phyloP scores from a whole-genome alignment of 2,888 invertebrate genomes.

The Pemphredon lugubris region DNA sequence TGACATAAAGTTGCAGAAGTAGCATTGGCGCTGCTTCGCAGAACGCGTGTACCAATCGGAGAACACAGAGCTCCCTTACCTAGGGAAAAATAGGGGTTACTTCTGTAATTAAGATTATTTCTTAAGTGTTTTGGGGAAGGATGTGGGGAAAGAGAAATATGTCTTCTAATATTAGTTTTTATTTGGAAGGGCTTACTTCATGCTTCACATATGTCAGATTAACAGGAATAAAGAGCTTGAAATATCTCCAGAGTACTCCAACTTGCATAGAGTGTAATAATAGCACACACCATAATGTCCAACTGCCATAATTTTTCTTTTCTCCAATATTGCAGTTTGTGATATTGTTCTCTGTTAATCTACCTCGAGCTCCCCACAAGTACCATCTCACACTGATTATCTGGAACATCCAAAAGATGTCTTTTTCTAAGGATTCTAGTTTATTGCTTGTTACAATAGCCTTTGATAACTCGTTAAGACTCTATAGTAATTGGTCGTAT shows the following conservation, averaged over 20 bases:
- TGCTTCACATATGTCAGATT: conserved; percentile 91
- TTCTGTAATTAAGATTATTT: too few species aligned
- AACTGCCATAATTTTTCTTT: conserved; percentile 69
- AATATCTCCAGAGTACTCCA: conserved; percentile 91
- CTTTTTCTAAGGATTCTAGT: too few species aligned
- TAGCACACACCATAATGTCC: conserved; percentile 82
- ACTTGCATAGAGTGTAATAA: conserved; percentile 86
- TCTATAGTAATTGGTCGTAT: too few species aligned
- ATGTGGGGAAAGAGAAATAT: too few species aligned
- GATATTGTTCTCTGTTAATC: conserved; percentile 63
- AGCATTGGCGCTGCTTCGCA: conserved; percentile 94
- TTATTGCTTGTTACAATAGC: too few species aligned
- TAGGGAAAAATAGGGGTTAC: too few species aligned
- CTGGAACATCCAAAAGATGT: too few species aligned
- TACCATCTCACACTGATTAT: conserved; percentile 90
- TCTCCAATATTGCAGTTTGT: conserved; percentile 61
- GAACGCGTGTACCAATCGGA: conserved; percentile 93
- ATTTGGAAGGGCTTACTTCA: conserved; percentile 85
- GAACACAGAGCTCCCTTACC: conserved; percentile 86
- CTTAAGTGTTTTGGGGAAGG: too few species aligned
- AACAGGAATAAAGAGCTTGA: conserved; percentile 91
- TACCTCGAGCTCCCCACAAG: conserved; percentile 81
- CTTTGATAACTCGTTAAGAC: too few species aligned
- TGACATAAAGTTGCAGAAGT: conserved; percentile 89
- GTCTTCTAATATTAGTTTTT: background rate